Evolutionary conservation across 2,113 vertebrate species (phyloP).

Genomic region (Melanerpes formicivorus): DNA sequence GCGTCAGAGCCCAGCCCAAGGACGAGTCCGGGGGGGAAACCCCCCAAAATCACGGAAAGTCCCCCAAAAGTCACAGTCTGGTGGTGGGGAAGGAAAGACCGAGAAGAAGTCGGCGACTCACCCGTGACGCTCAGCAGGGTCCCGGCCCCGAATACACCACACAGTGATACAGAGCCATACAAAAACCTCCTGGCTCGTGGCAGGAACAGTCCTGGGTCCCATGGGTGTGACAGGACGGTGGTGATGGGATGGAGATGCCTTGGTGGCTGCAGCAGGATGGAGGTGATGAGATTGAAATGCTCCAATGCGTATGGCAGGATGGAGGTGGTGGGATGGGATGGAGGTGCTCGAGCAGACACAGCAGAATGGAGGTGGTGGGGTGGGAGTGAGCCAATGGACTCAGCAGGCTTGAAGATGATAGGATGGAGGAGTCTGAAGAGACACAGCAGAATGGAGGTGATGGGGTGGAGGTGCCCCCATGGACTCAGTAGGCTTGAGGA

Average conservation of each 20-base stretch:
- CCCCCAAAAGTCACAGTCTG: neutral
- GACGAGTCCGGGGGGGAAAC: neutral
- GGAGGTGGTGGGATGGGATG: neutral
- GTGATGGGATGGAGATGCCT: neutral
- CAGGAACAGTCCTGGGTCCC: neutral
- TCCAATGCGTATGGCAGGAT: neutral
- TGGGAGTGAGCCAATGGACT: neutral
- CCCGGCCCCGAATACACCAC: neutral
- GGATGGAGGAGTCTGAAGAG: too few relatives aligned
- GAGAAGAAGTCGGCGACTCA: slow-evolving; percentile 47
- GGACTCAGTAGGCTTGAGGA: neutral
- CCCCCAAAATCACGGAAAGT: neutral
- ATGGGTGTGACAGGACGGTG: neutral
- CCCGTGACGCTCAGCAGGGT: neutral
- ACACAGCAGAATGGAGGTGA: neutral
- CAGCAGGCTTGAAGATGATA: too few relatives aligned
- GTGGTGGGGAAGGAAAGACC: neutral
- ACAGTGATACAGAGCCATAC: slow-evolving; percentile 10
- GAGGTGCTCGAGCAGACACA: neutral
- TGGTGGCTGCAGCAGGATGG: neutral
- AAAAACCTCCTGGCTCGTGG: slow-evolving; percentile 40
- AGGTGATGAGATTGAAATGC: neutral
- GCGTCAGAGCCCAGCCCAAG: neutral
- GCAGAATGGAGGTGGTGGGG: neutral
- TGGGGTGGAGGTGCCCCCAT: too few relatives aligned